Base-by-base conservation (phyloP, 2,888 invertebrate species). In the Eudasyphora cyanicolor region DNA sequence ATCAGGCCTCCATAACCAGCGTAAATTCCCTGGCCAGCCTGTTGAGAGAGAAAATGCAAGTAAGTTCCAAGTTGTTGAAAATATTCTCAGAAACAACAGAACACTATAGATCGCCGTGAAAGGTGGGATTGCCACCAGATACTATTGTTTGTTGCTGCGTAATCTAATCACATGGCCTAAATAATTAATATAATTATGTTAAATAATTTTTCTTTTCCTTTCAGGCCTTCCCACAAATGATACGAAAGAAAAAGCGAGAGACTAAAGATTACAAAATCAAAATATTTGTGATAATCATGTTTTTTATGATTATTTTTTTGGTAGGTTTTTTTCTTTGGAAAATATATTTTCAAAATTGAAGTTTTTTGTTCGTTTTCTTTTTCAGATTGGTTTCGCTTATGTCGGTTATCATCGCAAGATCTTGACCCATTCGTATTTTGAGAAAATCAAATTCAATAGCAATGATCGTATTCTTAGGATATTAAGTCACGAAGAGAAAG, bases 1-100 rank as follows among this genome's bases (percentile, higher is more conserved):
- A 92, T 85, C 92, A 92, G 88, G 89, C 96, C 88, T 97, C 97
- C 6, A 95, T 97, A 87, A 97, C 97, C 0, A 97, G 96, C 62
- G 95, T 97, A 87, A 97, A 97, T 92, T 97, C 97, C 0, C 94
- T 97, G 86, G 96, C 97, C 80, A 97, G 97, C 89, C 92, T 97
- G 75, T 93, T 97, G 14, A 95, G 95, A 88, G 97, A 97, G 90
- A 97, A 97, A 92, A 93, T 97, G 87, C 96, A 97, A 93, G 95
- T 96, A 90, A 89, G 83, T 82, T 17, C 14, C 51, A 7, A 2
- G 1, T 27, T 45, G 32, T n/a, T n/a, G n/a, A n/a, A n/a, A n/a
- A n/a, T n/a, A n/a, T n/a, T n/a, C 4, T 32, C 14, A 45, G n/a
- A 45, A 21, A 27, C 2, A 10, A 45, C 8, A 14, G 21, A 5